Evolutionary conservation across 2,797 vertebrate species (phyloP).

Genomic region (Gambelia wislizenii): DNA sequence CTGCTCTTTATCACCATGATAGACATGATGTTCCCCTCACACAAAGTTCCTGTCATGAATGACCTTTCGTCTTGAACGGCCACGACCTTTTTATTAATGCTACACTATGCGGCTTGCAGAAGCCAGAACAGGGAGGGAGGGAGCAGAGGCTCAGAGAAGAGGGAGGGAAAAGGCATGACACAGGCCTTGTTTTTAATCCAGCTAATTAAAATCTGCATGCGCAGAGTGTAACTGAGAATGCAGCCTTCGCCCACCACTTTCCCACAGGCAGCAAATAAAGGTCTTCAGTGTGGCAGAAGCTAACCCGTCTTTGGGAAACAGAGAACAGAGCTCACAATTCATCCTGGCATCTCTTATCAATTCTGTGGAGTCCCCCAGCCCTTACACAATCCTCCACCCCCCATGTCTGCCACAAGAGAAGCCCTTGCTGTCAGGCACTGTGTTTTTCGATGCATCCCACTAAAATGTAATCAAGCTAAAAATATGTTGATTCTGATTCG

Average conservation of each 20-base stretch:
- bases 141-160: slow-evolving; percentile 2
- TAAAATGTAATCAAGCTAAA: slow-evolving; percentile 66
- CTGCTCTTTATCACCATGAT: slow-evolving; percentile 68
- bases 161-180: slow-evolving; percentile 73
- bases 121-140: slow-evolving; percentile 22
- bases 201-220: slow-evolving; percentile 92
- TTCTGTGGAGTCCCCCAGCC: slow-evolving; percentile 44
- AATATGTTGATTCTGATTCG: slow-evolving; percentile 62
- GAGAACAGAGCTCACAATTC: slow-evolving; percentile 92
- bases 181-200: slow-evolving; percentile 85
- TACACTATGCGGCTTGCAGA: slow-evolving; percentile 65
- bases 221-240: slow-evolving; percentile 77
- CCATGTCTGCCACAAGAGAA: no score
- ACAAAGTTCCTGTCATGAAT: slow-evolving; percentile 70
- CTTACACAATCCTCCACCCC: background rate
- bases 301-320: slow-evolving; percentile 74
- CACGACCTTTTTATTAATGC: slow-evolving; percentile 70
- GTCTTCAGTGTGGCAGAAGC: slow-evolving; percentile 80
- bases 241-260: slow-evolving; percentile 88
- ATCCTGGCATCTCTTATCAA: slow-evolving; percentile 80
- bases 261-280: slow-evolving; percentile 92
- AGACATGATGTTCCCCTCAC: slow-evolving; percentile 62
- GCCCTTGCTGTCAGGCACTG: no score
- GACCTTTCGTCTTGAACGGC: slow-evolving; percentile 77
- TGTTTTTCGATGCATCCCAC: slow-evolving; percentile 59